phyloP scores from a whole-genome alignment of 2,888 invertebrate genomes.

The Altica lythri region DNA sequence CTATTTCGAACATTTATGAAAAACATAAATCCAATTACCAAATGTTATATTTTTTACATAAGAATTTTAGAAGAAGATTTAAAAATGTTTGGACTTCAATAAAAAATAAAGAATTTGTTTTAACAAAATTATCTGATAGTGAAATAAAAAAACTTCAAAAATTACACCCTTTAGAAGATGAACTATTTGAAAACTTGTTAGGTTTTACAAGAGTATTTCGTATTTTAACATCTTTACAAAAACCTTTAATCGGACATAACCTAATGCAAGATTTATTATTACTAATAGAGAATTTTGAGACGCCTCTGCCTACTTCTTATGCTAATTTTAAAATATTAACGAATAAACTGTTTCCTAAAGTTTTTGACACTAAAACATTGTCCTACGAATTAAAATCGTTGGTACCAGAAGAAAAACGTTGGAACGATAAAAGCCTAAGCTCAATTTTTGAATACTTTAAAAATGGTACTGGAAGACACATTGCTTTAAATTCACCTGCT shows the following conservation, averaged over 20 bases:
- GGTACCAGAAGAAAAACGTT: constrained; percentile 48
- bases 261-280: constrained; percentile 71
- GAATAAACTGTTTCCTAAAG: constrained; percentile 65
- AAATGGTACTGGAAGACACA: constrained; percentile 55
- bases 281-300: constrained; percentile 73
- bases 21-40: constrained; percentile 57
- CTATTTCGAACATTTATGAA: constrained; percentile 40
- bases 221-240: constrained; percentile 63
- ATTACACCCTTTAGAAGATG: constrained; percentile 58
- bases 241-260: constrained; percentile 80
- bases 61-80: constrained; percentile 63
- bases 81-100: constrained; percentile 48
- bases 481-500: constrained; percentile 54
- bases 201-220: constrained; percentile 73
- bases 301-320: constrained; percentile 69
- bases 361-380: constrained; percentile 77
- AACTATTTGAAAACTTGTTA: constrained; percentile 59
- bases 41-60: constrained; percentile 64
- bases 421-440: constrained; percentile 60
- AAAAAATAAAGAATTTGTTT: constrained; percentile 49
- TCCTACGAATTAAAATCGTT: constrained; percentile 60
- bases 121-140: constrained; percentile 51
- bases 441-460: constrained; percentile 66
- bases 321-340: constrained; percentile 67
- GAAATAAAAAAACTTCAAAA: constrained; percentile 48